Evolutionary conservation across 2,888 invertebrate genomes (phyloP).

Genomic region (Spilarctia lutea): DNA sequence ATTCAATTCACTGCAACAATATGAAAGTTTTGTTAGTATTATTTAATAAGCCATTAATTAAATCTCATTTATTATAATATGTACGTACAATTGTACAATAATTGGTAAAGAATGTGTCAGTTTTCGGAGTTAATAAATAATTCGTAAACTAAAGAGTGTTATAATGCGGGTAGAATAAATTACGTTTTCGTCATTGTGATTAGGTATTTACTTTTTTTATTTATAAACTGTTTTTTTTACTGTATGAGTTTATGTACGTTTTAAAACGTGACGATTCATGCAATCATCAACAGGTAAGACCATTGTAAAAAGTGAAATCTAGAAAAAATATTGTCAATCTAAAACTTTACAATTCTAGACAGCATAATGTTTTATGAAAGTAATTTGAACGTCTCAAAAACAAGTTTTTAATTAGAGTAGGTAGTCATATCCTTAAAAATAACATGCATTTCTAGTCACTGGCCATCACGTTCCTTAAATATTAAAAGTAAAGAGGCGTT

Average conservation of each 20-base stretch:
- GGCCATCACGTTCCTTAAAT: background rate
- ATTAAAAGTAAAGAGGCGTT: background rate
- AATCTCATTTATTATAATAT: conserved; percentile 2
- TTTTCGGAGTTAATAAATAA: background rate
- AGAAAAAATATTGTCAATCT: background rate
- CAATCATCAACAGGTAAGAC: background rate
- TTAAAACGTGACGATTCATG: background rate
- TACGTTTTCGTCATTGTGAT: background rate
- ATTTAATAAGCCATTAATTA: conserved; percentile 8
- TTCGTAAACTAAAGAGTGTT: too few relatives aligned
- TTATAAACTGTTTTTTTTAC: background rate
- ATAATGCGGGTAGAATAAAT: background rate
- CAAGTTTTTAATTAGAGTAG: background rate
- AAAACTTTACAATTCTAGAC: background rate
- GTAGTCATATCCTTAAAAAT: background rate
- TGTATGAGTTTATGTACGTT: background rate
- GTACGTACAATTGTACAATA: too few relatives aligned
- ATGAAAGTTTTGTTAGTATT: conserved; percentile 17
- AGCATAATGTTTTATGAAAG: background rate
- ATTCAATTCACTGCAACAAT: conserved; percentile 82
- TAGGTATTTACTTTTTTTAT: background rate
- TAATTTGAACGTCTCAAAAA: background rate
- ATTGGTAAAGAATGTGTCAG: conserved; percentile 3
- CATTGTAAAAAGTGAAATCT: background rate
- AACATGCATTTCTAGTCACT: background rate